Evolutionary conservation across 2,113 vertebrate species (phyloP).

Genomic region (Erythrocercus mccallii): DNA sequence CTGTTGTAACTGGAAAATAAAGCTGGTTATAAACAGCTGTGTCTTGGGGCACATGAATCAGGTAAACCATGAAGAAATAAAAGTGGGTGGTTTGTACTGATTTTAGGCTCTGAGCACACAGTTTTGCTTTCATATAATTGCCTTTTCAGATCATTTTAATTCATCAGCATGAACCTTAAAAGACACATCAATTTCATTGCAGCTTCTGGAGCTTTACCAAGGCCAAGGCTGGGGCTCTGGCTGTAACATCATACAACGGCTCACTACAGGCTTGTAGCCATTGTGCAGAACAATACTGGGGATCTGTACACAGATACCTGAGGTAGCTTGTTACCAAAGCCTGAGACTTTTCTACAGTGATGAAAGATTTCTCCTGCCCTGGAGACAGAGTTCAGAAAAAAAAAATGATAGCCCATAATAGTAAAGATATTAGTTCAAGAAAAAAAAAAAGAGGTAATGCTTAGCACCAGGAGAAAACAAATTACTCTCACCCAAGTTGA

Average conservation of each 20-base stretch:
- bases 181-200: background rate
- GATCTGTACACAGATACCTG: background rate
- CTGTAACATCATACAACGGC: background rate
- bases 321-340: background rate
- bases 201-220: background rate
- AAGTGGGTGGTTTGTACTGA: background rate
- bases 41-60: background rate
- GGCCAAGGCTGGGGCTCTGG: background rate
- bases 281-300: background rate
- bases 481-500: background rate
- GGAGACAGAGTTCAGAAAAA: background rate
- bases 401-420: background rate
- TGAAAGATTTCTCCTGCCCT: background rate
- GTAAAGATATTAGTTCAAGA: background rate
- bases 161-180: background rate
- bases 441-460: background rate
- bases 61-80: background rate
- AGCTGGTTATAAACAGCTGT: background rate
- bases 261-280: background rate
- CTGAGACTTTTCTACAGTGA: background rate
- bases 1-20: slow-evolving; percentile 27
- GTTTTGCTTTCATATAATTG: background rate
- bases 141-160: background rate
- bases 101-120: background rate
- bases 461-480: background rate